phyloP scores from a whole-genome alignment of 2,888 invertebrate genomes.

The Danaus chrysippus region DNA sequence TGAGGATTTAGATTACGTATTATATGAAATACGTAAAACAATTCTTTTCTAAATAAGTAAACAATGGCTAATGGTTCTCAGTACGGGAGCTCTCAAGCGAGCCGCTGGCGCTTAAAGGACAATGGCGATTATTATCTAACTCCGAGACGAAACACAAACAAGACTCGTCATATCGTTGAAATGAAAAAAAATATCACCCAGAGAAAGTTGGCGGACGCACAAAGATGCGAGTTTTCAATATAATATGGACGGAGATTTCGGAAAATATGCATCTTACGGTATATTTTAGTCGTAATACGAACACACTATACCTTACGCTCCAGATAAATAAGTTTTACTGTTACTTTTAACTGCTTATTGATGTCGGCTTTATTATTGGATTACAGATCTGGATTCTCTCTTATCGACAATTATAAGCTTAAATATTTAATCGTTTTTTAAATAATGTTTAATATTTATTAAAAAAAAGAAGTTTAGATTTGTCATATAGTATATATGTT shows the following conservation, averaged over 20 bases:
- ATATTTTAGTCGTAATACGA: slow-evolving; percentile 43
- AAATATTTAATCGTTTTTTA: not conserved
- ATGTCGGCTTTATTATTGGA: slow-evolving; percentile 11
- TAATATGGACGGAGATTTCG: slow-evolving; percentile 56
- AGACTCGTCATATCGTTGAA: slow-evolving; percentile 50
- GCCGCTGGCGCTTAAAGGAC: slow-evolving; percentile 62
- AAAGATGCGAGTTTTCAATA: slow-evolving; percentile 49
- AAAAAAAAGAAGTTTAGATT: too few relatives aligned
- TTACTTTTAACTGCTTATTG: slow-evolving; percentile 26
- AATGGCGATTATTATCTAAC: slow-evolving; percentile 63
- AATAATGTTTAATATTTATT: too few relatives aligned
- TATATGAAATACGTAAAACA: slow-evolving; percentile 37
- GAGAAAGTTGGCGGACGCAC: slow-evolving; percentile 66
- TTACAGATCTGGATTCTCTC: slow-evolving; percentile 1
- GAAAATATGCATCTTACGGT: slow-evolving; percentile 56
- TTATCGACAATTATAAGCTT: not conserved
- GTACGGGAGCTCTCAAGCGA: slow-evolving; percentile 51
- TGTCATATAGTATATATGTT: too few relatives aligned
- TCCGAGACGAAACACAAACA: slow-evolving; percentile 61
- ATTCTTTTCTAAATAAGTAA: slow-evolving; percentile 36
- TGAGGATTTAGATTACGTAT: slow-evolving; percentile 33
- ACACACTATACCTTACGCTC: slow-evolving; percentile 37
- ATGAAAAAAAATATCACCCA: slow-evolving; percentile 51
- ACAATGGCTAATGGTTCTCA: slow-evolving; percentile 47
- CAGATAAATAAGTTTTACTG: slow-evolving; percentile 30